phyloP scores from a whole-genome alignment of 2,797 vertebrate species.

The Tamandua tetradactyla region DNA sequence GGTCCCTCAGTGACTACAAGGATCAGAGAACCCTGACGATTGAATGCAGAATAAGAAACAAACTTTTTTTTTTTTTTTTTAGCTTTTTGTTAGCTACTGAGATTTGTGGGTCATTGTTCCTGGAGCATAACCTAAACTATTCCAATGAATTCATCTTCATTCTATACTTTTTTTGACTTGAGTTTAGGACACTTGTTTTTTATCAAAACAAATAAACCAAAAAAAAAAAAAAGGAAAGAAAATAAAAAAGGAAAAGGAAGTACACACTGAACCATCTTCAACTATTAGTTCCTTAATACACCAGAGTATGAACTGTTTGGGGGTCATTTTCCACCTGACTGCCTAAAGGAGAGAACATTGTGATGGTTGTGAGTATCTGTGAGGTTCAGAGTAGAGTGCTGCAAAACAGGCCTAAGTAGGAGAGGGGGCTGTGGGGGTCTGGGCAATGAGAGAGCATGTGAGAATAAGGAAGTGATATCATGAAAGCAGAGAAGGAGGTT shows the following conservation, averaged over 20 bases:
- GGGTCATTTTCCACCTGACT: background rate
- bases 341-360: background rate
- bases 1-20: background rate
- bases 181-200: background rate
- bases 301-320: background rate
- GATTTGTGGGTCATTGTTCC: background rate
- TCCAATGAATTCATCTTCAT: background rate
- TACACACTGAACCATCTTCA: background rate
- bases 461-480: background rate
- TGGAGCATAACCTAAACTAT: background rate
- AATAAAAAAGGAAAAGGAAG: too few relatives aligned
- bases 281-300: background rate
- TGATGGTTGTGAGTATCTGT: background rate
- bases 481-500: constrained; percentile 15
- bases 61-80: too few relatives aligned
- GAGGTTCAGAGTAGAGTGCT: background rate
- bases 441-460: background rate
- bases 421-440: background rate
- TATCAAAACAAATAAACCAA: background rate
- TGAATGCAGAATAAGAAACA: background rate
- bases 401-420: constrained; percentile 12
- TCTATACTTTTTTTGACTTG: background rate
- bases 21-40: background rate
- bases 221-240: too few relatives aligned
- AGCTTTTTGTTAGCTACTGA: background rate